Base-by-base conservation (phyloP, 2,888 invertebrate species). In the Biston stratarius region DNA sequence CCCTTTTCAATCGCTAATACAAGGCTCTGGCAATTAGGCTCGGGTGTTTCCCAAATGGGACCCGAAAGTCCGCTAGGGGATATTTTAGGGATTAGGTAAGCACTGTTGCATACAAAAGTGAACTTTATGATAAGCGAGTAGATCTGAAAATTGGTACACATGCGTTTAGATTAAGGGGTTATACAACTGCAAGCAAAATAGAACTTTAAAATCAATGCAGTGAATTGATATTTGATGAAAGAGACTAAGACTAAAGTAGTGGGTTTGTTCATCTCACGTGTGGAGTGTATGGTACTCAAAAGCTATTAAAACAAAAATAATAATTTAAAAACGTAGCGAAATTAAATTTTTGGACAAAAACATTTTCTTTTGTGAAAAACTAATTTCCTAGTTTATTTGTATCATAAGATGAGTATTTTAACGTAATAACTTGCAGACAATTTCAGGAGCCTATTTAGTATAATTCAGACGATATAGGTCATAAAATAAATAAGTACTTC, bases 1-100 rank as follows among this genome's bases (percentile, higher is more conserved):
- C 78, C 82, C 77, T 77, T 77, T 76, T 74, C 70, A 76, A 79
- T 76, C 77, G 81, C 73, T 79, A 78, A 77, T 78, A 81, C 75
- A 76, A 61, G 77, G 77, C 74, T 70, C 61, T 72, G 75, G 77
- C 82, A 84, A 84, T 84, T 84, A 84, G 83, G 71, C 65, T 72
- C 75, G 80, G 79, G 78, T 83, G 81, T 79, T 73, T 74, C 74
- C 77, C 75, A 80, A 83, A 83, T 82, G 78, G 83, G 75, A 76
- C 78, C 82, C 82, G 77, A 81, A 83, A 78, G 77, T 67, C 67
- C 65, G 57, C 70, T 63, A 60, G 66, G 67, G 70, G 66, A 60
- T 77, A 74, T 79, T 82, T 75, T 74, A 70, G 61, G 74, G 77
- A 62, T 62, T 61, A 67, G 36, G 15, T 36, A 47, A 44, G 11